A percentile compares a stretch with the other conserved stretches of the same genome.
Conservation (phyloP, 2,797 vertebrate species). For the Echiichthys vipera region DNA sequence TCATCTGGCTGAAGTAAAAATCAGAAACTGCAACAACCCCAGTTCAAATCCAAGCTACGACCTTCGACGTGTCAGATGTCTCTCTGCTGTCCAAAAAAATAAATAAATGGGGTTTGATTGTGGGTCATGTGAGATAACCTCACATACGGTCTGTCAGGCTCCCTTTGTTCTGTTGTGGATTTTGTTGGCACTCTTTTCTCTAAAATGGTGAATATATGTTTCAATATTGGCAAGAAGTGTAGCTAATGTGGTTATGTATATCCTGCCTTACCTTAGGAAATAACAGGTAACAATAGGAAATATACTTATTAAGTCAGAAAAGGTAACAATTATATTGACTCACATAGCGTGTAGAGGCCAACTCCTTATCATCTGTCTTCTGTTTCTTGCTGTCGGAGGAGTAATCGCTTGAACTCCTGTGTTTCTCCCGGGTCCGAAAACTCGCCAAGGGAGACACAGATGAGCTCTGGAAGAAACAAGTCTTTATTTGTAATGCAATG, state of each 20-base stretch:
- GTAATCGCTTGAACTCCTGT: constrained; percentile 92
- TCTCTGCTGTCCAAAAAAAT: background rate
- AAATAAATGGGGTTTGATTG: background rate
- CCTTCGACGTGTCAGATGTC: constrained; percentile 1
- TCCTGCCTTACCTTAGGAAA: background rate
- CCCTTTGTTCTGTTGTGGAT: background rate
- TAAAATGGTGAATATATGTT: background rate
- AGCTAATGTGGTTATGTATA: background rate
- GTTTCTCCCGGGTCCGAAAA: constrained; percentile 93
- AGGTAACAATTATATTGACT: constrained; percentile 26
- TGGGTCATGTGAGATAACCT: background rate
- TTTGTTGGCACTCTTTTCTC: background rate
- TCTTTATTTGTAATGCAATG: background rate
- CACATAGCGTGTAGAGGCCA: constrained; percentile 78
- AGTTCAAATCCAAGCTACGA: constrained; percentile 1
- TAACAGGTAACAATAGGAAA: background rate
- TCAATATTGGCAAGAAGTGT: background rate
- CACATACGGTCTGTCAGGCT: background rate
- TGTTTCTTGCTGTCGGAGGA: constrained; percentile 95
- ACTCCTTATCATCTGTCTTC: constrained; percentile 95
- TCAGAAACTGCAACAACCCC: constrained; percentile 11
- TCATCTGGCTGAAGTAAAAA: constrained; percentile 3
- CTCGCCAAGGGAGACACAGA: constrained; percentile 95
- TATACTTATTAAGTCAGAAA: background rate
- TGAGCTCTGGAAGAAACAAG: constrained; percentile 87